Evolutionary conservation across 2,888 invertebrate genomes (phyloP).

Genomic region (Mystacides longicornis): DNA sequence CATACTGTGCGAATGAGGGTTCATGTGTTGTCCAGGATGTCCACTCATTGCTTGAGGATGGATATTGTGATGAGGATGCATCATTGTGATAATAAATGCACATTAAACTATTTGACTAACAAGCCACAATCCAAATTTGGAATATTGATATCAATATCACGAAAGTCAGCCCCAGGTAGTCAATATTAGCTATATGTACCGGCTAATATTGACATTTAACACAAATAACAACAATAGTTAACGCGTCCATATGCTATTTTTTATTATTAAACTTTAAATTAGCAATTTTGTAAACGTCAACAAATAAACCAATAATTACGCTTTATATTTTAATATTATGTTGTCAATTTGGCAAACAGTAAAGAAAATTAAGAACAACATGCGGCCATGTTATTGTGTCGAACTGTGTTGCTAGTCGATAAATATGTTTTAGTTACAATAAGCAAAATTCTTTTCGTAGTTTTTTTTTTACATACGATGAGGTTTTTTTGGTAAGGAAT

Average conservation of each 20-base stretch:
- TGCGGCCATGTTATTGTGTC: constrained; percentile 69
- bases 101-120: background rate
- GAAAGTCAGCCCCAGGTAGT: background rate
- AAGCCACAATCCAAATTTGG: background rate
- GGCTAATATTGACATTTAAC: background rate
- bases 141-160: background rate
- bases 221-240: background rate
- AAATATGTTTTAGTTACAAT: too few relatives aligned
- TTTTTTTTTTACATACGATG: too few relatives aligned
- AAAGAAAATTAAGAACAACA: constrained; percentile 75
- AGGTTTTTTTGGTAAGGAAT: too few relatives aligned
- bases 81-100: constrained; percentile 33
- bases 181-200: background rate
- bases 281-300: background rate
- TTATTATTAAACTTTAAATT: background rate
- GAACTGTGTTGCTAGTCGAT: constrained; percentile 7
- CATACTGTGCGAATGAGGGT: constrained; percentile 35
- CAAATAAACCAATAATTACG: background rate
- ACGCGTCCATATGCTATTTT: background rate
- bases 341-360: constrained; percentile 63
- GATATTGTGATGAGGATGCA: constrained; percentile 50
- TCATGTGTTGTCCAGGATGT: constrained; percentile 46
- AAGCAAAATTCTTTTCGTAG: too few relatives aligned
- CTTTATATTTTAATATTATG: constrained; percentile 23
- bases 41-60: constrained; percentile 48